Conservation (phyloP, 1,140 invertebrate species). For the Neodiprion pinetum region DNA sequence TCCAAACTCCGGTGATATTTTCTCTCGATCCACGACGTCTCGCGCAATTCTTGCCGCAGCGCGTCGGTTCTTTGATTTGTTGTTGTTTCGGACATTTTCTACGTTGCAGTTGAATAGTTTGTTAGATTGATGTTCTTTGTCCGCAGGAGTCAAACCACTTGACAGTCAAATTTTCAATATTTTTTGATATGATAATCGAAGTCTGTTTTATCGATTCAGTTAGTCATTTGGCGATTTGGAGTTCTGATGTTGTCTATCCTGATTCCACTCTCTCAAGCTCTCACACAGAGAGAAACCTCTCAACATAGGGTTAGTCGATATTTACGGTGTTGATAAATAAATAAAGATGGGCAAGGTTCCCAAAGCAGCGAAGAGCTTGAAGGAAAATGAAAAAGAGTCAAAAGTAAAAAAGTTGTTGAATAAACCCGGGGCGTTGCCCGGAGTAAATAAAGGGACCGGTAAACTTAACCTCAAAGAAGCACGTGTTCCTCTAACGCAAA, state of each 20-base stretch:
- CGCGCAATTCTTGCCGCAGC: conserved; percentile 32
- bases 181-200: no score
- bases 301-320: no score
- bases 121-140: no score
- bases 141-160: no score
- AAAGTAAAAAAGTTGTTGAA: not conserved
- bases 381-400: not conserved
- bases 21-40: conserved; percentile 30
- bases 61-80: not conserved
- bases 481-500: not conserved
- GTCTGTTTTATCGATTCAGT: no score
- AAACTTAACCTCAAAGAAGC: not conserved
- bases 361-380: not conserved
- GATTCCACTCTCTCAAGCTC: no score
- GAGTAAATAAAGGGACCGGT: not conserved
- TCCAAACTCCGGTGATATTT: conserved; percentile 35
- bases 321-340: not conserved
- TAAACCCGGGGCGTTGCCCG: not conserved
- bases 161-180: no score
- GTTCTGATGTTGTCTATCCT: no score
- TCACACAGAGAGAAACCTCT: no score
- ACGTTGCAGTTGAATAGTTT: no score
- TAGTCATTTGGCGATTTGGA: no score
- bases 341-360: not conserved
- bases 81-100: not conserved